Evolutionary conservation across 2,888 invertebrate genomes (phyloP), one percentile per base, ranked within the genome.

Genomic region (Brachynemurus nebulosus): DNA sequence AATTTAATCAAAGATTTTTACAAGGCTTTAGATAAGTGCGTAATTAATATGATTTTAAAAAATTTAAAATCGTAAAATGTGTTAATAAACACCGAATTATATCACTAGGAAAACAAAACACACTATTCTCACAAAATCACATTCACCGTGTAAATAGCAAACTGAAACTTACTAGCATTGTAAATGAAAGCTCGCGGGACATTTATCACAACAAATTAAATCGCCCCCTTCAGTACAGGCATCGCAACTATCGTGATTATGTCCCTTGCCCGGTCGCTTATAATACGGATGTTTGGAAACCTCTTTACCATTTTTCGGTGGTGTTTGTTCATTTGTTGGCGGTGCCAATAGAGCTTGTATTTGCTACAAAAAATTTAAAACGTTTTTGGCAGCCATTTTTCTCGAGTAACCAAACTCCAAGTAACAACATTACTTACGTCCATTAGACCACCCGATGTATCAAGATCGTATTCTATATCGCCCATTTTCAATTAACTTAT

Each of bases 101-200:
- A n/a, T n/a, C n/a, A n/a, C n/a, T n/a, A n/a, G n/a, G n/a, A n/a
- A n/a, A n/a, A n/a, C n/a, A n/a, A n/a, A n/a, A n/a, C n/a, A n/a
- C n/a, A n/a, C n/a, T n/a, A n/a, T n/a, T n/a, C n/a, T n/a, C n/a
- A n/a, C n/a, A n/a, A n/a, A n/a, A n/a, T n/a, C n/a, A n/a, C n/a
- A n/a, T n/a, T n/a, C n/a, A n/a, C n/a, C n/a, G n/a, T n/a, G n/a
- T n/a, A n/a, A n/a, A n/a, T n/a, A n/a, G n/a, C n/a, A n/a, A n/a
- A n/a, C n/a, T n/a, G n/a, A n/a, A n/a, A 71, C 78, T 80, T 67
- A 93, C 92, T 95, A 91, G 78, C 96, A 97, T 54, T 85, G 80
- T 47, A 93, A 72, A 68, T 97, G 96, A 66, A 96, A 97, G 49
- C 93, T 91, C 21, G 91, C 89, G 1, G 93, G 92, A 57, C 96